These are phyloP conservation scores for Podarcis cretensis DNA, from an alignment of 2,113 vertebrate genomes.

Conservation along the genomic window DNA sequence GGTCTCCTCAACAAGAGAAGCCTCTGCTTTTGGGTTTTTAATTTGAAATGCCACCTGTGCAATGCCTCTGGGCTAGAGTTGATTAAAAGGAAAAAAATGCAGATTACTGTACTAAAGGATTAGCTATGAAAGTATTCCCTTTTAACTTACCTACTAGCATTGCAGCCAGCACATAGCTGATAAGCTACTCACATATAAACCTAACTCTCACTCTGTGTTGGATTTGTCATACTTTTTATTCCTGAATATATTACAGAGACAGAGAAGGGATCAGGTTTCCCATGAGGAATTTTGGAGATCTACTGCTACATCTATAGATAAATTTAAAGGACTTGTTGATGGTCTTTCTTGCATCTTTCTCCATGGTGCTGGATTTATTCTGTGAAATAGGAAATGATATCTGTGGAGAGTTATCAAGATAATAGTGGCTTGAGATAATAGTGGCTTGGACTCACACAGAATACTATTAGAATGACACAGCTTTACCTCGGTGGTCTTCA, in stretches of 20 bases:
- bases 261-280: background rate
- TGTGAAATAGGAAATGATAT: background rate
- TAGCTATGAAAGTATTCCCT: background rate
- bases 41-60: background rate
- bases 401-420: background rate
- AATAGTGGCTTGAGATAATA: background rate
- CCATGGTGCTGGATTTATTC: rapidly evolving
- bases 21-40: background rate
- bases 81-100: background rate
- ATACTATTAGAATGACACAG: conserved; percentile 6
- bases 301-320: background rate
- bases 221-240: no score
- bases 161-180: background rate
- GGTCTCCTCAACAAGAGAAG: background rate
- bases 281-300: background rate
- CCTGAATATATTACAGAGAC: background rate
- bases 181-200: background rate
- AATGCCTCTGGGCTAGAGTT: background rate
- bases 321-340: background rate
- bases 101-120: background rate
- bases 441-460: background rate
- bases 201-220: rapidly evolving
- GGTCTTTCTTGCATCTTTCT: rapidly evolving
- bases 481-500: background rate
- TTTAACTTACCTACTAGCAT: background rate